phyloP scores from a whole-genome alignment of 2,113 vertebrate genomes.

The Boleophthalmus pectinirostris region DNA sequence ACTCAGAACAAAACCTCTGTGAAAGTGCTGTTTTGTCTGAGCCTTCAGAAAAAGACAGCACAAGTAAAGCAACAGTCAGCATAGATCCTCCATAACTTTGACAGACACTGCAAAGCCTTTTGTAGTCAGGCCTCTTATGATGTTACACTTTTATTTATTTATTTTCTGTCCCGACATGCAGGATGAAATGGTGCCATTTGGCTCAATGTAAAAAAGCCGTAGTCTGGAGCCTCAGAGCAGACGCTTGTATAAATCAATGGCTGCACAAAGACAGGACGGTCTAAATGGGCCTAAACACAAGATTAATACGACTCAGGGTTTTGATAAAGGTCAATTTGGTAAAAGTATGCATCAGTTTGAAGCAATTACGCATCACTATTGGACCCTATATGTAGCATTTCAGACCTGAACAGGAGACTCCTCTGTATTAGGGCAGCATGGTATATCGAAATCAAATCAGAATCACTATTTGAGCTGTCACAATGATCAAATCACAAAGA shows the following conservation, averaged over 20 bases:
- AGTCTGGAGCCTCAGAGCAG: slow-evolving; percentile 57
- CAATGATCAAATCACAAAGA: too few species aligned
- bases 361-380: slow-evolving; percentile 73
- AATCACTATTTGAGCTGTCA: too few species aligned
- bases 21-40: not conserved
- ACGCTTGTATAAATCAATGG: slow-evolving; percentile 66
- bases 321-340: slow-evolving; percentile 81
- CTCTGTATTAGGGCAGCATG: too few species aligned
- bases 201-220: slow-evolving; percentile 44
- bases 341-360: slow-evolving; percentile 81
- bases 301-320: slow-evolving; percentile 78
- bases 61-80: slow-evolving; percentile 1
- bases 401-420: slow-evolving; percentile 60
- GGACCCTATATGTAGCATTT: slow-evolving; percentile 69
- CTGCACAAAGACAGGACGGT: slow-evolving; percentile 56
- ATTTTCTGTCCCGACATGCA: slow-evolving; percentile 31
- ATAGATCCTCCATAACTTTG: slow-evolving; percentile 4
- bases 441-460: too few species aligned
- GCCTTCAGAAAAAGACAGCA: not conserved
- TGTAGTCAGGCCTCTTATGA: slow-evolving; percentile 19
- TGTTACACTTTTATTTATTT: slow-evolving; percentile 30
- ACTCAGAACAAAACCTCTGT: not conserved
- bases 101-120: slow-evolving; percentile 33
- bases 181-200: slow-evolving; percentile 56
- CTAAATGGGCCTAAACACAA: slow-evolving; percentile 71